Base-by-base conservation (phyloP, 2,113 vertebrate genomes). In the Crypturellus undulatus region DNA sequence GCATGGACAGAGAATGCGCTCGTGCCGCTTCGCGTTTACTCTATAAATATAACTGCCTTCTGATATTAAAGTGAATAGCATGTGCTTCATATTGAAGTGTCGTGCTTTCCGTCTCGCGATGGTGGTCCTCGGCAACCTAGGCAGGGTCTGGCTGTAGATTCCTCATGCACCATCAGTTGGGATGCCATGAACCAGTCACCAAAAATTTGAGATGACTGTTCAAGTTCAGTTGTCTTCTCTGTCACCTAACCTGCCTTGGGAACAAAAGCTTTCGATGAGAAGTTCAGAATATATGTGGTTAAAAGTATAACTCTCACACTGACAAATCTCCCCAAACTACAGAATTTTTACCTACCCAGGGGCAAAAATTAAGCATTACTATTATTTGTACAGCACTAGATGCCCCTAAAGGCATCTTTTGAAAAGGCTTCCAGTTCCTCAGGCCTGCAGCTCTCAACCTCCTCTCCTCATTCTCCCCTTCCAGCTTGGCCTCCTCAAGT, bases 181-280 rank as follows among this genome's bases (percentile, higher is more conserved):
- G 34, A 76, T 51, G 20, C 20, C 71, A 52, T 63, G 77, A 85
- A 5, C 9, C 16, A 69, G 32, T 7, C 7, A 65, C 43, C 34
- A 81, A 75, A 90, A 87, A 58, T 9, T 3, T 47, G 34, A 47
- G 30, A n/a, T 11, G 12, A 13, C 58, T 69, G 25, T 28, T 62
- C 26, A 56, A 76, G 52, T 82, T 79, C 79, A 22, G 54, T 10
- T 76, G 42, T 28, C 16, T 72, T 45, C 8, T 69, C 69, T 91
- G 28, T 72, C 59, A 47, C 18, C 15, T 47, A 6, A 2, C 26
- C 51, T 42, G 18, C 40, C 65, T 26, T 77, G 34, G 47, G 49
- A 69, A 25, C 2, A 8, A 32, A 92, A 32, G 2, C 4, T 9
- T 38, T 79, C 16, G 7, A 43, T 18, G n/a, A 0, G 1, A n/a